Evolutionary conservation across 2,113 vertebrate species (phyloP).

Genomic region (Embiotoca jacksoni): DNA sequence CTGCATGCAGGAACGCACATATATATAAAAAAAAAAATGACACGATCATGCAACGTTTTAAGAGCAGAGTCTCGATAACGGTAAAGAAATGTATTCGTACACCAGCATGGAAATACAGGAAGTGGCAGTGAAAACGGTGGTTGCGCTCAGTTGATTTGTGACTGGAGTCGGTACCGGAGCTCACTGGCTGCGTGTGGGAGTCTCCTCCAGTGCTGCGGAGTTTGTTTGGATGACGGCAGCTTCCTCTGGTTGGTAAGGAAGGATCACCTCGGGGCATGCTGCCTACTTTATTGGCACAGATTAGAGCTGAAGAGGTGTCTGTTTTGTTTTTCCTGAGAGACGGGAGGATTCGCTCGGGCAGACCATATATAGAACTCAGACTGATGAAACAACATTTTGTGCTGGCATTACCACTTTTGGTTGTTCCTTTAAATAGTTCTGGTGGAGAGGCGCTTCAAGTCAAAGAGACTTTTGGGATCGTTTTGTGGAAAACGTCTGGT

Average conservation of each 20-base stretch:
- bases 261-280: not conserved
- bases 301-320: not conserved
- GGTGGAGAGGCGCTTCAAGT: not conserved
- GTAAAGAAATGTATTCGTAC: not conserved
- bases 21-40: no score
- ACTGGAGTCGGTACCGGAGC: not conserved
- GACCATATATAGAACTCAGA: not conserved
- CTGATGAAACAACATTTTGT: slow-evolving; percentile 1
- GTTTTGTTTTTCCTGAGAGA: not conserved
- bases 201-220: not conserved
- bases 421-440: slow-evolving; percentile 20
- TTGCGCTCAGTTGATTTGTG: not conserved
- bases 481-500: not conserved
- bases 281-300: slow-evolving; percentile 13
- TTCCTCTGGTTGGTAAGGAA: slow-evolving; percentile 7
- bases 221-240: not conserved
- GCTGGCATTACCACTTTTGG: not conserved
- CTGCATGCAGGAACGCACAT: no score
- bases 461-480: not conserved
- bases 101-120: not conserved
- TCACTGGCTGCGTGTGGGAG: not conserved
- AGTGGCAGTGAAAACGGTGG: not conserved
- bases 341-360: slow-evolving; percentile 5
- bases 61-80: not conserved
- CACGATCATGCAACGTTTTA: not conserved